Evolutionary conservation across 2,797 vertebrate species (phyloP), one percentile per base, ranked within the genome.

Genomic region (Crenichthys baileyi): DNA sequence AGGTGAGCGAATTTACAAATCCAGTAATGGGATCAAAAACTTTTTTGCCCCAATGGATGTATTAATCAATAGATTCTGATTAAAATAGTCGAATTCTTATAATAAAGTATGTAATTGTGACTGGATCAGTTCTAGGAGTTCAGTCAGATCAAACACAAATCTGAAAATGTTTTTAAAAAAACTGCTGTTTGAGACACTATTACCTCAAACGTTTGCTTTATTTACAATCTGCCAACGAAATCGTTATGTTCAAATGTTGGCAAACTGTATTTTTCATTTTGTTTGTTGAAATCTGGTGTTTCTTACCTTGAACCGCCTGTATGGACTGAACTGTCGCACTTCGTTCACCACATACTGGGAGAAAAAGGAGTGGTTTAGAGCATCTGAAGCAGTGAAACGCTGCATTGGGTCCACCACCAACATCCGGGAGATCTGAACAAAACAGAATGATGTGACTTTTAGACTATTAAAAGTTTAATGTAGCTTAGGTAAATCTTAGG

Each of bases 291-390:
- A 65, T 26, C 1, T 50, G 55, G 36, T 0, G 29, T 50, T 90
- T 90, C 61, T 41, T 92, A 99, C 98, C 97, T 97, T 99, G 92
- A 99, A 99, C 44, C 96, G 97, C 63, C 96, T 96, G 91, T 96
- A 96, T 0, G 98, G 98, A 85, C 95, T 99, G 93, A 99, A 98
- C 93, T 98, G 95, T 20, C 98, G 95, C 16, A 99, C 97, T 92
- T 99, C 98, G 56, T 97, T 94, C 39, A 95, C 96, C 0, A 96
- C 93, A 0, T 99, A 99, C 89, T 99, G 96, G 81, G 99, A 98
- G 93, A 99, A 99, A 95, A 99, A 99, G 0, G 97, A 96, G 72
- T 99, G 98, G 3, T 95, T 97, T 63, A 99, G 92, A 13, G 95
- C 97, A 18, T 99, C 96, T 0, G 83, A 84, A 0, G 96, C 97